Evolutionary conservation across 2,113 vertebrate genomes (phyloP), one percentile per base, ranked within the genome.

Genomic region (Halcyon senegalensis): DNA sequence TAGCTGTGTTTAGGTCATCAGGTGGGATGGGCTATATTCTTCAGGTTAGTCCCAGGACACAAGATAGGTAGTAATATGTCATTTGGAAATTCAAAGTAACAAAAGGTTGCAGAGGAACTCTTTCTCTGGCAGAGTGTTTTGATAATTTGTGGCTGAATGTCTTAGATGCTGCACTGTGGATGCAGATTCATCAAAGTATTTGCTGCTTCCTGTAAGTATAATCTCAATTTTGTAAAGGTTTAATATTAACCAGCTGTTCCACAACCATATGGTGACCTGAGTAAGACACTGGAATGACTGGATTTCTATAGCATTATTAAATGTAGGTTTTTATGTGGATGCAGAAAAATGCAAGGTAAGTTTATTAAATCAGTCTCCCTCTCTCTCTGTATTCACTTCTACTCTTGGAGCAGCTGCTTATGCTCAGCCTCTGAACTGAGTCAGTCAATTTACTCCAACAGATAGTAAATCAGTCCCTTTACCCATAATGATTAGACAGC

Each of bases 231-330:
- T 92, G 68, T 78, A 9, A 73, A 88, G 72, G 41, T 94, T 96
- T 93, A 82, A 92, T 48, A 46, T 87, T 91, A 87, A 59, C 44
- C 92, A 92, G 80, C 85, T 96, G 85, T 89, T 95, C 53, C 44
- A 74, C 25, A 73, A 28, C 62, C 93, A 91, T 87, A 90, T 82
- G 90, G 85, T 94, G 80, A 92, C 73, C 73, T 67, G 28, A 95
- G 28, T 24, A 93, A 93, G 44, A 63, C 50, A 76, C 27, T 76
- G 44, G 62, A 73, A 56, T 84, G 63, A 24, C 27, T 44, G 19
- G 13, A 30, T 79, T 89, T 93, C 72, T 69, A 35, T 41, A 31
- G 16, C 87, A 41, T 76, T 95, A 76, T 59, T 76, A n/a, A 85
- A 63, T 73, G 20, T 39, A 79, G 27, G 4, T 6, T 76, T 84